Evolutionary conservation across 2,797 vertebrate species (phyloP).

Genomic region (Falco concolor): DNA sequence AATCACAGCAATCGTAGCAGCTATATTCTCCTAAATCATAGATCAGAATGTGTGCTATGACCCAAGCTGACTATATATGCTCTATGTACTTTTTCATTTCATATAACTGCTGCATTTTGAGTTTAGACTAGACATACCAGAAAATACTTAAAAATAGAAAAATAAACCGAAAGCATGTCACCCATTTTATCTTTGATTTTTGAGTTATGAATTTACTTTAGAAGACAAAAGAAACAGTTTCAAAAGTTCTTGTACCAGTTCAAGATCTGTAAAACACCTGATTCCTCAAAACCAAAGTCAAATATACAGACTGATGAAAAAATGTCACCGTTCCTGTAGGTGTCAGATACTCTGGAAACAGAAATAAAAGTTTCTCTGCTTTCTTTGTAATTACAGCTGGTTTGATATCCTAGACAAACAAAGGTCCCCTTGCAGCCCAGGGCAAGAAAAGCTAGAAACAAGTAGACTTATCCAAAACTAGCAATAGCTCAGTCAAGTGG

Average conservation of each 20-base stretch:
- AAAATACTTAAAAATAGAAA: neutral
- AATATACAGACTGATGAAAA: neutral
- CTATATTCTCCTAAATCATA: neutral
- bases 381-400: neutral
- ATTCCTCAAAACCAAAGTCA: neutral
- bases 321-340: accelerated
- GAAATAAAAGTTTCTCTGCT: neutral
- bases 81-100: neutral
- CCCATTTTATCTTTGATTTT: neutral
- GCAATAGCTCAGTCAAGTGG: neutral
- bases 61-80: neutral
- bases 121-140: neutral
- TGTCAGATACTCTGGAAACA: neutral
- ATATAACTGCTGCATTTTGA: neutral
- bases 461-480: neutral
- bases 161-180: neutral
- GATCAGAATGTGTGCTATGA: neutral
- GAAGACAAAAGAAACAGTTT: neutral
- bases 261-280: neutral
- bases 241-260: neutral
- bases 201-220: neutral
- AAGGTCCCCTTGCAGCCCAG: neutral
- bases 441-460: neutral
- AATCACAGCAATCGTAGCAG: neutral
- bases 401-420: neutral